Base-by-base conservation (phyloP, 2,113 vertebrate species). In the Callipepla californica region DNA sequence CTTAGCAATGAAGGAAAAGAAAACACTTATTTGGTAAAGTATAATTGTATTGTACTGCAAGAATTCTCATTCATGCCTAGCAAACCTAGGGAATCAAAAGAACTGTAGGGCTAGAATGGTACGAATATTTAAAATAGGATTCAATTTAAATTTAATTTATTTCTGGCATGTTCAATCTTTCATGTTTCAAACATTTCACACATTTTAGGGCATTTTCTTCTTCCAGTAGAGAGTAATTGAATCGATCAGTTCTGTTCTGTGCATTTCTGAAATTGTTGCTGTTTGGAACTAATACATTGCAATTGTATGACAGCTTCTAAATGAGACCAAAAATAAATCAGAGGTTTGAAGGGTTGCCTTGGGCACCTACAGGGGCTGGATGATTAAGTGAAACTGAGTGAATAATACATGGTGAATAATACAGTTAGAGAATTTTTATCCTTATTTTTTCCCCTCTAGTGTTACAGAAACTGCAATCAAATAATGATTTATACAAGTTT, bases 281-380 rank as follows among this genome's bases (percentile, higher is more conserved):
- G 32, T 85, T 91, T 80, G 36, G 30, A 85, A 82, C 44, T n/a
- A 82, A 80, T 32, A 79, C 6, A 76, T 66, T 82, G 48, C 36
- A 58, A 79, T 17, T n/a, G 8, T 20, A 62, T 89, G 66, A 82
- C 84, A 82, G 51, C 7, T 45, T 85, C 75, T 73, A 92, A 94
- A 91, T 76, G 45, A 89, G 55, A 89, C 34, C 11, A 82, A 95
- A 95, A 92, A 73, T 48, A 89, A 93, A 91, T 76, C 81, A 76
- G 57, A 82, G 17, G 8, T 76, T 85, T 68, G 62, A 79, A 91
- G n/a, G 25, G 32, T 53, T 94, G n/a, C 53, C 81, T 84, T 76
- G 32, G 40, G 62, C 63, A 73, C 19, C 58, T 53, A 21, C 10
- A 25, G 30, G 76, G 11, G 30, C 26, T 87, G 48, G 16, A 42